Base-by-base conservation (phyloP, 2,797 vertebrate species). In the Cryptoblepharus egeriae region DNA sequence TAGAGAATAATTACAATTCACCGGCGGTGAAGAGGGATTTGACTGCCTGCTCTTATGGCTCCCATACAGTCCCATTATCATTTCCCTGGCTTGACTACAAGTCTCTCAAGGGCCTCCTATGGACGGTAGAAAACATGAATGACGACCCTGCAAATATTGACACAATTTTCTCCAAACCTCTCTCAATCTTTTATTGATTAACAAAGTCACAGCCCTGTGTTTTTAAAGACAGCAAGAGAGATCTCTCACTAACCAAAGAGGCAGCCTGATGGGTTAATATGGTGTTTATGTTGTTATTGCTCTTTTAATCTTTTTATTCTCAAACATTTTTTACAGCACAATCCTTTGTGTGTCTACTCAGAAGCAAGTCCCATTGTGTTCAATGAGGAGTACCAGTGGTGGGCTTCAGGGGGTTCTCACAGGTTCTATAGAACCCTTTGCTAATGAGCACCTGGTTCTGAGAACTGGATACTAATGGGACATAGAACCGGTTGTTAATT, bases 1-100 rank as follows among this genome's bases (percentile, higher is more conserved):
- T 26, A 64, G 49, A 81, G 77, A 85, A 87, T 65, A 93, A 90
- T 85, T n/a, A 55, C 35, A 35, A 72, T 52, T 85, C 57, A 63
- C 81, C 80, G 65, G 16, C 75, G 9, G 26, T 73, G 60, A 71
- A n/a, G 13, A 79, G 70, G 79, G 74, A 83, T 83, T 78, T 9
- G 2, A 80, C 49, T 37, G 39, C n/a, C 75, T 84, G 80, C 57
- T 89, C 78, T 91, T 82, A 88, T 20, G 10, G 76, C 39, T 80
- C 0, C 24, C 35, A 84, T 86, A 81, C 32, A 68, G 71, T 52
- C 35, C 39, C 78, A 49, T 69, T 79, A 37, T 82, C 45, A 75
- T 32, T 52, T 57, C 68, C 77, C 52, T 86, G 74, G 64, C 63
- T 70, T 78, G 70, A 71, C 22, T 80, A 1, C 45, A 81, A 83